A percentile compares a stretch with the other conserved stretches of the same genome.
These are phyloP conservation scores for Xanthostigma xanthostigma DNA, from an alignment of 2,888 invertebrate genomes.

Conservation along the genomic window DNA sequence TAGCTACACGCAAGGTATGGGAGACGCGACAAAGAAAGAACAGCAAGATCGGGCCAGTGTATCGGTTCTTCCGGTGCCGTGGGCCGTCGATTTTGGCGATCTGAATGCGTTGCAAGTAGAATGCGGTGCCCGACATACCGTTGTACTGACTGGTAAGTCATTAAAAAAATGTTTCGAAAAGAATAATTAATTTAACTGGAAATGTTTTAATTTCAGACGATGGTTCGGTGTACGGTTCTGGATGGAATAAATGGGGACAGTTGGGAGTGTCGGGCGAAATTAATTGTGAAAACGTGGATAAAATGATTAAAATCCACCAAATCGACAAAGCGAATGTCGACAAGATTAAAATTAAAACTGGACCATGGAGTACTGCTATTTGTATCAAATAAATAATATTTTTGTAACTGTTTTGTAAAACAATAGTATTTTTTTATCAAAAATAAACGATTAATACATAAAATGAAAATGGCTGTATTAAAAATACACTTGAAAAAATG, in stretches of 20 bases:
- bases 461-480: not conserved
- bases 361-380: constrained; percentile 31
- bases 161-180: constrained; percentile 3
- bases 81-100: constrained; percentile 33
- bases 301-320: constrained; percentile 19
- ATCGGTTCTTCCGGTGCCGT: constrained; percentile 31
- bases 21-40: constrained; percentile 10
- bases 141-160: constrained; percentile 40
- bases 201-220: constrained; percentile 31
- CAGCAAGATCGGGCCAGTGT: constrained; percentile 19
- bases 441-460: constrained; percentile 2
- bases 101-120: constrained; percentile 35
- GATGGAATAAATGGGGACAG: constrained; percentile 74
- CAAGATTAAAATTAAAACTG: constrained; percentile 24
- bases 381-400: too few species aligned
- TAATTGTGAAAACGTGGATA: constrained; percentile 20
- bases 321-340: constrained; percentile 15
- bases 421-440: too few species aligned
- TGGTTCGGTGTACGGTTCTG: constrained; percentile 54
- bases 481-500: too few species aligned
- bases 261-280: constrained; percentile 34
- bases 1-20: constrained; percentile 9
- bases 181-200: not conserved
- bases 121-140: constrained; percentile 67
- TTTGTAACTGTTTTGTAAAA: too few species aligned